Base-by-base conservation (phyloP, 2,113 vertebrate species). In the Lota lota region DNA sequence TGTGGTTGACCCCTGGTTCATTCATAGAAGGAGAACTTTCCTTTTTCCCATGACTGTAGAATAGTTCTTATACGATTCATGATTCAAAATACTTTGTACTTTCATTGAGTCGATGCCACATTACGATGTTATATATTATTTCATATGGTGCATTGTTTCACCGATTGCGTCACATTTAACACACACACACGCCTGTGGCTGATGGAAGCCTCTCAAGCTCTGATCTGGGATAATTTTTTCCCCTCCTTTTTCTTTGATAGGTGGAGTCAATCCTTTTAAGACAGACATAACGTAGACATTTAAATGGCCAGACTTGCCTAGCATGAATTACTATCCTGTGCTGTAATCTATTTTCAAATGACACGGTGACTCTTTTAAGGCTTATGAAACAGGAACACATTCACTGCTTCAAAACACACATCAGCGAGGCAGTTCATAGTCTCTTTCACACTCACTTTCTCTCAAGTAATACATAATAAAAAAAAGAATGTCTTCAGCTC, bases 81-180 rank as follows among this genome's bases (percentile, higher is more conserved):
- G 40, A 47, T 47, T 82, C 83, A 78, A 84, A 74, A 80, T 66
- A 63, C 72, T 76, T 82, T 83, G 76, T 76, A 82, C 87, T 70
- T 79, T 67, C 72, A 64, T 68, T 66, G 83, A 60, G 36, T 65
- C 47, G 74, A 11, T 24, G 59, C 11, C 10, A 61, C 53, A 72
- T 65, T 50, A 79, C 50, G 73, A 47, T 47, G 40, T 12, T 11
- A 47, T 47, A 47, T 11, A 14, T 73, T 83, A 86, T 82, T 82
- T 83, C 77, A 70, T 73, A 77, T 12, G 40, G 73, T 51, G 36
- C 79, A 36, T 10, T 81, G 72, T 86, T 87, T 87, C 80, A 80
- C 79, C 74, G 79, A 76, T 78, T 57, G 72, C 78, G 85, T 86
- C 83, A 84, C 82, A 83, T 88, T 79, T 76, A 87, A 86, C 80